A percentile compares a stretch with the other conserved stretches of the same genome.
Conservation (phyloP, 2,888 invertebrate species). For the Cephus nigrinus region DNA sequence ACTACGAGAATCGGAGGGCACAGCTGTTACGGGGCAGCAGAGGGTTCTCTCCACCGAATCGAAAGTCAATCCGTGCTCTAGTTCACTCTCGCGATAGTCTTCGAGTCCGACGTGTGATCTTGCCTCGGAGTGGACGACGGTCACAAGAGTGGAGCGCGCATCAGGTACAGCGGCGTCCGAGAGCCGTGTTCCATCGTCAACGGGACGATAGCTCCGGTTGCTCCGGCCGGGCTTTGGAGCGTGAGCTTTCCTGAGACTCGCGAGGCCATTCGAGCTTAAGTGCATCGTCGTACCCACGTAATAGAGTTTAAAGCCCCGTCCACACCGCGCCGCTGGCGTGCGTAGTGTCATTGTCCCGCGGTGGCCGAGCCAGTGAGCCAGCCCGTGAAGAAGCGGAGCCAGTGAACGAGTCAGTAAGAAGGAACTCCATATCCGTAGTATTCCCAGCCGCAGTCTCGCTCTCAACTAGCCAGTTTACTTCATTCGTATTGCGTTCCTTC, state of each 20-base stretch:
- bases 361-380: background rate
- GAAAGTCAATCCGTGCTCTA: conserved; percentile 50
- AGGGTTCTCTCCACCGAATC: conserved; percentile 31
- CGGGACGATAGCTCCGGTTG: background rate
- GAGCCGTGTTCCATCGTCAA: background rate
- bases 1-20: background rate
- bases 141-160: background rate
- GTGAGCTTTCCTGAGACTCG: background rate
- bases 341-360: conserved; percentile 9
- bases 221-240: background rate
- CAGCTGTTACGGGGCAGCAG: background rate
- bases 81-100: conserved; percentile 44
- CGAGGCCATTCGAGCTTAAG: background rate
- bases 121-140: background rate
- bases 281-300: background rate
- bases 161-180: background rate
- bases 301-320: background rate
- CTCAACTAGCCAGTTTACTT: background rate
- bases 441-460: background rate
- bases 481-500: conserved; percentile 8
- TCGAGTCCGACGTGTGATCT: background rate
- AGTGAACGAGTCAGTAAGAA: background rate
- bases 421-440: background rate
- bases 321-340: background rate
- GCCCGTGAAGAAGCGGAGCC: background rate